Base-by-base conservation (phyloP, 2,113 vertebrate genomes). In the Acanthisitta chloris region DNA sequence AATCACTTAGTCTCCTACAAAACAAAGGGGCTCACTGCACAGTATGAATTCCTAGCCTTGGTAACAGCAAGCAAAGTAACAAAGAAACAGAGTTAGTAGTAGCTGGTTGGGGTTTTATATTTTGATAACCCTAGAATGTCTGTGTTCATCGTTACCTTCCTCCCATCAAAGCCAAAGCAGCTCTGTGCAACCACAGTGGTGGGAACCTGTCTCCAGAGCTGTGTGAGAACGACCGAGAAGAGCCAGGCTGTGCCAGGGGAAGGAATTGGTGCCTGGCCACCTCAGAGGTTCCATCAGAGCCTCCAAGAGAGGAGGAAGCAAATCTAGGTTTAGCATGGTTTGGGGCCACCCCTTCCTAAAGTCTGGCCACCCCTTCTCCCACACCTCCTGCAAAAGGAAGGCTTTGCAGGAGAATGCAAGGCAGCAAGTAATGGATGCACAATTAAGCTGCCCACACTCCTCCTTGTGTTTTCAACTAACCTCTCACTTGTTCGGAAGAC, bases 1-100 rank as follows among this genome's bases (percentile, higher is more conserved):
- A 96, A 95, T 96, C 94, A 94, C 67, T 92, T 45, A 42, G 61
- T 71, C 89, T 92, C 71, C 86, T 72, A 57, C 84, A 76, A 80
- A 94, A 90, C 95, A 95, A 94, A 96, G 42, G 65, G 59, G 17
- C 57, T 94, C 5, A 0, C 76, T 73, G 62, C 83, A 94, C 65
- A 81, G 17, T 74, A 70, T 65, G 52, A 94, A 81, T 69, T 70
- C 82, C 42, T 64, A 84, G 69, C 43, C 57, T 38, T 81, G 29
- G 84, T 82, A 93, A 74, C 57, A 62, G 78, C 66, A 65, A 80
- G 28, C 29, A 40, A 79, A 84, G 31, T 38, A 52, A 81, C n/a
- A 25, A 88, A 94, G 80, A 67, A 79, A 48, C 6, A 4, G 65
- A 94, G 40, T 54, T 38, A 40, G 46, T 8, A 34, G 31, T 82